phyloP scores from a whole-genome alignment of 1,140 invertebrate genomes.

The Caenorhabditis tropicalis region DNA sequence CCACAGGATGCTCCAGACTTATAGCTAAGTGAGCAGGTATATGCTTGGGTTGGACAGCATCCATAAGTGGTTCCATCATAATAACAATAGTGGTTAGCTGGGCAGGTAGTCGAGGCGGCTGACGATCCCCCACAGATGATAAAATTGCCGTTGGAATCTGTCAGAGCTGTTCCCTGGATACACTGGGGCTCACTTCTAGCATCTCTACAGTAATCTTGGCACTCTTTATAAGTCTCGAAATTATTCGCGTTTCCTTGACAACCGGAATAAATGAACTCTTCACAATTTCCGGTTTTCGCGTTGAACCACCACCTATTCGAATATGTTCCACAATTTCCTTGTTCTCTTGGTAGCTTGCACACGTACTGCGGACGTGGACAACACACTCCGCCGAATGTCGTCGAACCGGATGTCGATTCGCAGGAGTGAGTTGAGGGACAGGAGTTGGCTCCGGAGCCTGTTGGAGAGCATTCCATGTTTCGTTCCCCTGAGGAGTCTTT shows the following conservation, averaged over 20 bases:
- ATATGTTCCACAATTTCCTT: conserved; percentile 71
- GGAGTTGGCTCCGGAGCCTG: conserved; percentile 67
- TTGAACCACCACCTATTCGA: conserved; percentile 72
- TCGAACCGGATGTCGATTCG: conserved; percentile 68
- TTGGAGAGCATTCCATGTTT: conserved; percentile 72
- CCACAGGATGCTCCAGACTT: conserved; percentile 70
- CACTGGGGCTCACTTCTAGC: conserved; percentile 69
- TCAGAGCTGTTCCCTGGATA: conserved; percentile 70
- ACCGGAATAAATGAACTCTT: conserved; percentile 72
- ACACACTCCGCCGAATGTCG: conserved; percentile 63
- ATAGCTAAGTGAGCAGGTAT: conserved; percentile 70
- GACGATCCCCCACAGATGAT: conserved; percentile 69
- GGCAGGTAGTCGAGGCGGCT: conserved; percentile 69
- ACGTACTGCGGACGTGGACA: conserved; percentile 71
- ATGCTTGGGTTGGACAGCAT: conserved; percentile 71
- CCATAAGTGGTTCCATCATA: conserved; percentile 72
- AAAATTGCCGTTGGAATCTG: conserved; percentile 71
- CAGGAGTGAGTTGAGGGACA: conserved; percentile 70
- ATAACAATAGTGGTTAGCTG: conserved; percentile 72
- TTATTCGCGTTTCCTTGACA: conserved; percentile 66
- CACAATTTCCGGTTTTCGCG: conserved; percentile 71
- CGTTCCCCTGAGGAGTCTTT: conserved; percentile 70
- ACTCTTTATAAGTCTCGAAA: conserved; percentile 70
- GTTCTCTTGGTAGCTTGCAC: conserved; percentile 69
- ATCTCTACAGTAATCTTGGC: conserved; percentile 71